Evolutionary conservation across 2,888 invertebrate species (phyloP).

Genomic region (Agonum fuliginosum): DNA sequence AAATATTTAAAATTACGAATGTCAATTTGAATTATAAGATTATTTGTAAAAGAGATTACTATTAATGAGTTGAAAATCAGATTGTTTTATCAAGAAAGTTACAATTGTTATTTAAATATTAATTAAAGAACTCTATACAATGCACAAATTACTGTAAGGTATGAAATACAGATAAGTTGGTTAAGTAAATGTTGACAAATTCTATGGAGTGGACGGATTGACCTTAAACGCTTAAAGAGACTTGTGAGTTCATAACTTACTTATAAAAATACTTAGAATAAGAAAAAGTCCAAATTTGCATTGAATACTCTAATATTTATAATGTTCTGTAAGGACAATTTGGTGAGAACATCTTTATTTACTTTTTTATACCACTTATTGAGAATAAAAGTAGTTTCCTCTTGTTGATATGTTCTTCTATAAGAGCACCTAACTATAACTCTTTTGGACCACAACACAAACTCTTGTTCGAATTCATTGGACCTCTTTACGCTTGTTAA

Average conservation of each 20-base stretch:
- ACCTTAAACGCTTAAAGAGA: constrained; percentile 58
- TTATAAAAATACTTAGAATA: constrained; percentile 52
- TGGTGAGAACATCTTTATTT: constrained; percentile 48
- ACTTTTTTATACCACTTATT: constrained; percentile 47
- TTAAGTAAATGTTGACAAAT: constrained; percentile 34
- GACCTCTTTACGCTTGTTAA: constrained; percentile 35
- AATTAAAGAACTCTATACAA: constrained; percentile 42
- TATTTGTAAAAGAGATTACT: constrained; percentile 16
- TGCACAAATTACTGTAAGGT: constrained; percentile 56
- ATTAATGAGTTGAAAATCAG: constrained; percentile 35
- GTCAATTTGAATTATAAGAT: constrained; percentile 24
- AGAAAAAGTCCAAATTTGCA: constrained; percentile 57
- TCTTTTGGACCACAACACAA: constrained; percentile 49
- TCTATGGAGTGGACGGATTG: constrained; percentile 17
- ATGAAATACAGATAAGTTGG: constrained; percentile 46
- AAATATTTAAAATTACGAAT: constrained; percentile 16
- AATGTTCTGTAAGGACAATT: constrained; percentile 43
- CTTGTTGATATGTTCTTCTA: constrained; percentile 40
- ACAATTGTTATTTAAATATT: constrained; percentile 19
- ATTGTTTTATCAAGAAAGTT: constrained; percentile 28
- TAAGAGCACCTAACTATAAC: constrained; percentile 46
- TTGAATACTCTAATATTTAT: constrained; percentile 45
- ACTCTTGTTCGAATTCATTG: constrained; percentile 52
- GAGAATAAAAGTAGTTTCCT: constrained; percentile 8
- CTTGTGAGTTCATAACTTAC: constrained; percentile 47